A percentile compares a stretch with the other conserved stretches of the same genome.
Evolutionary conservation across 2,113 vertebrate species (phyloP).

Genomic region (Hypomesus transpacificus): DNA sequence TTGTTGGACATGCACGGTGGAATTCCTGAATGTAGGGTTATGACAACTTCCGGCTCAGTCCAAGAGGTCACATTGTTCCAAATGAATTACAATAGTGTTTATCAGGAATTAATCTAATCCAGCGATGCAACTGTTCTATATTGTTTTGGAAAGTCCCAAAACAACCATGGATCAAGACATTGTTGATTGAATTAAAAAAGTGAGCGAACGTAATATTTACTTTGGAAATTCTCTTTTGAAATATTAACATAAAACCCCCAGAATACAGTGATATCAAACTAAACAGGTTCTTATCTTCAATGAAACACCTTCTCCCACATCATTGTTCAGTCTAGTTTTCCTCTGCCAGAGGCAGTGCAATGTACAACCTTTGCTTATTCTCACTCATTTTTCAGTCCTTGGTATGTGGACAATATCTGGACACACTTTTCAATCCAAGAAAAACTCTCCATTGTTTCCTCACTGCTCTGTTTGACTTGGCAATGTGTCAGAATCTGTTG

Average conservation of each 20-base stretch:
- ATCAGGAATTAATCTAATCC: too few relatives aligned
- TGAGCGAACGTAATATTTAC: too few relatives aligned
- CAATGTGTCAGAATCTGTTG: slow-evolving; percentile 13
- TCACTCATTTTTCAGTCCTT: slow-evolving; percentile 32
- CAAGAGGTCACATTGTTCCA: too few relatives aligned
- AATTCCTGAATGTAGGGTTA: too few relatives aligned
- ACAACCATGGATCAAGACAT: too few relatives aligned
- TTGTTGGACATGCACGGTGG: too few relatives aligned
- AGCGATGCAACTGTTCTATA: too few relatives aligned
- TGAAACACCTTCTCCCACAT: slow-evolving; percentile 49
- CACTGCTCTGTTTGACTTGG: slow-evolving; percentile 29
- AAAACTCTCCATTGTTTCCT: slow-evolving; percentile 45
- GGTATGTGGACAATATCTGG: slow-evolving; percentile 41
- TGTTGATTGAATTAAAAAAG: too few relatives aligned
- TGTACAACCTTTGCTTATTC: slow-evolving; percentile 32
- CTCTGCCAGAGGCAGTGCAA: slow-evolving; percentile 29
- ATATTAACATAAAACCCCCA: slow-evolving; percentile 28
- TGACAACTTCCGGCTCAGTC: too few relatives aligned
- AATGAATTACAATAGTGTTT: too few relatives aligned
- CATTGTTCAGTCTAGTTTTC: slow-evolving; percentile 34
- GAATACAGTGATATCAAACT: slow-evolving; percentile 19
- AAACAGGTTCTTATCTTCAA: slow-evolving; percentile 56
- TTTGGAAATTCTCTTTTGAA: slow-evolving; percentile 14
- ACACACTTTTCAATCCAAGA: slow-evolving; percentile 35
- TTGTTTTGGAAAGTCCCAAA: too few relatives aligned